phyloP scores from a whole-genome alignment of 2,113 vertebrate species.

The Myiagra hebetior region DNA sequence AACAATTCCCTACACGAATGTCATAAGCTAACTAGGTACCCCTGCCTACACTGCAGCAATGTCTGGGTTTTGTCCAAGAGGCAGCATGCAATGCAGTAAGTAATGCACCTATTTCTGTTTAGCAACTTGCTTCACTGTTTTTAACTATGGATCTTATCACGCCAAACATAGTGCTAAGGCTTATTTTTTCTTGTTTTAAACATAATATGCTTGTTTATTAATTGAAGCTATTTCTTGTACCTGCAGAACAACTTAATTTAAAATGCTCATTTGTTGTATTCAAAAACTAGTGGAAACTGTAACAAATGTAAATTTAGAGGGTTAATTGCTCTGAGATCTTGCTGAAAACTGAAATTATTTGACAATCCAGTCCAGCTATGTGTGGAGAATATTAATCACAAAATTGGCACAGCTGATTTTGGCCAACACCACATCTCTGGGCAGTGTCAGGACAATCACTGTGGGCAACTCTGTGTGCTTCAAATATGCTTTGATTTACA shows the following conservation, averaged over 20 bases:
- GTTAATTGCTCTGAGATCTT: background rate
- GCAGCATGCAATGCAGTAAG: background rate
- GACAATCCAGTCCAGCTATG: background rate
- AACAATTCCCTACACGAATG: background rate
- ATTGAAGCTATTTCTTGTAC: background rate
- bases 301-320: background rate
- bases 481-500: background rate
- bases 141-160: background rate
- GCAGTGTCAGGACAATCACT: background rate
- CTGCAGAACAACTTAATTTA: background rate
- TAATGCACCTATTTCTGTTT: background rate
- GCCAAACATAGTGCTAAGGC: background rate
- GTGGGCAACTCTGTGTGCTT: background rate
- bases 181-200: background rate
- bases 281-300: background rate
- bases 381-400: background rate
- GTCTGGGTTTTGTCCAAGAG: background rate
- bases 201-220: background rate
- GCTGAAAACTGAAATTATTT: background rate
- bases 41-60: background rate
- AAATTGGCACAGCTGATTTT: background rate
- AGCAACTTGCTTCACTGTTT: background rate
- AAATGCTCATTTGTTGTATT: background rate
- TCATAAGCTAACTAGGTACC: slow-evolving; percentile 56
- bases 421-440: background rate